Base-by-base conservation (phyloP, 2,797 vertebrate genomes). In the Sebastes miniatus region DNA sequence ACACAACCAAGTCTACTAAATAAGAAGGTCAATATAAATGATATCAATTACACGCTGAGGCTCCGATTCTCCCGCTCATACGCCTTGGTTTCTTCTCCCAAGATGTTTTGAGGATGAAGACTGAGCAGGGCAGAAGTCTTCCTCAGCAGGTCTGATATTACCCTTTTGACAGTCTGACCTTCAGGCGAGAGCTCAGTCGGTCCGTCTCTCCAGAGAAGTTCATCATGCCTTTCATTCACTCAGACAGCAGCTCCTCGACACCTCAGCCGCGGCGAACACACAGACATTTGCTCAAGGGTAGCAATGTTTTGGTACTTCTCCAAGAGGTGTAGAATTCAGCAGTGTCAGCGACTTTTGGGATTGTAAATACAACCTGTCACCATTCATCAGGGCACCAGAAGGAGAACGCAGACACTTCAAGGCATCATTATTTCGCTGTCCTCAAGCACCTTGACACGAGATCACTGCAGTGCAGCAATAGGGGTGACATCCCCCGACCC, bases 361-460 rank as follows among this genome's bases (percentile, higher is more conserved):
- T 74, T 90, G 92, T 92, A 94, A 95, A 94, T 92, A 91, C 77
- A 83, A 80, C 57, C 88, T 91, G 92, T 92, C 92, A 91, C 77
- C 86, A 89, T 92, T 89, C 88, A 93, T 93, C 91, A 89, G 71
- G 63, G 82, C 73, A 81, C 73, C 59, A 86, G 79, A 83, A 67
- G 73, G 74, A 87, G 84, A 91, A 88, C 39, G 32, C 89, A 87
- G 81, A 76, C 84, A 83, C 84, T 81, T 92, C 86, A 87, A 93
- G 91, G 89, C 85, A 79, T 91, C 77, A 88, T 93, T 87, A 89
- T 88, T 88, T 88, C n/a, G 25, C 71, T 31, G 69, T 81, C 83
- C 80, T 90, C 70, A 59, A 82, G 69, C 65, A 76, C 74, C 75
- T 70, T 66, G 32, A 79, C 78, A 79, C 43, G 57, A 74, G 74